A percentile compares a stretch with the other conserved stretches of the same genome.
Evolutionary conservation across 2,888 invertebrate genomes (phyloP).

Genomic region (Ariolimax columbianus): DNA sequence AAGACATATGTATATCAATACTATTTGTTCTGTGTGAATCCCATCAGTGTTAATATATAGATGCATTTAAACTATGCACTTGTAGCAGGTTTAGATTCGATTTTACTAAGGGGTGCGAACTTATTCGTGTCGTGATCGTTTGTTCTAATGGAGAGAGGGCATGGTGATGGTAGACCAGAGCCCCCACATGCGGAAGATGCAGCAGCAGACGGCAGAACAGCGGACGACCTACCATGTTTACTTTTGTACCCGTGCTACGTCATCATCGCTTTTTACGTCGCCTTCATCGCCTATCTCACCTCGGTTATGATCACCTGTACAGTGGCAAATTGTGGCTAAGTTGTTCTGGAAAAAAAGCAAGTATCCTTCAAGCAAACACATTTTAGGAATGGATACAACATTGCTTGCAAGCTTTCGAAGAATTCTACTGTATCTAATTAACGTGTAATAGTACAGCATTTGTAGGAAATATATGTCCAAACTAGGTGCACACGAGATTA

Average conservation of each 20-base stretch:
- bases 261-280: slow-evolving; percentile 35
- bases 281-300: slow-evolving; percentile 40
- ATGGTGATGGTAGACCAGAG: neutral
- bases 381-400: neutral
- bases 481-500: too few relatives aligned
- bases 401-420: neutral
- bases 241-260: slow-evolving; percentile 36
- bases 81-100: too few relatives aligned
- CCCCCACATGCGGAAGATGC: neutral
- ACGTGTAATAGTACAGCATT: neutral
- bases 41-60: too few relatives aligned
- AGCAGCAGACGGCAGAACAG: neutral
- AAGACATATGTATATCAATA: too few relatives aligned
- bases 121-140: neutral
- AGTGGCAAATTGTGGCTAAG: neutral
- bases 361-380: neutral
- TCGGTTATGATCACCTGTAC: slow-evolving; percentile 20
- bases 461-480: neutral
- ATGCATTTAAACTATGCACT: too few relatives aligned
- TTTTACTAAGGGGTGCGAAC: too few relatives aligned
- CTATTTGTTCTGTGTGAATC: too few relatives aligned
- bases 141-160: slow-evolving; percentile 19
- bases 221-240: slow-evolving; percentile 1
- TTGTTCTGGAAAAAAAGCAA: neutral
- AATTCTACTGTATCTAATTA: neutral